A percentile compares a stretch with the other conserved stretches of the same genome.
Evolutionary conservation across 64 coral and sea anemone genomes (phyloP).

Genomic region (Pocillopora verrucosa): DNA sequence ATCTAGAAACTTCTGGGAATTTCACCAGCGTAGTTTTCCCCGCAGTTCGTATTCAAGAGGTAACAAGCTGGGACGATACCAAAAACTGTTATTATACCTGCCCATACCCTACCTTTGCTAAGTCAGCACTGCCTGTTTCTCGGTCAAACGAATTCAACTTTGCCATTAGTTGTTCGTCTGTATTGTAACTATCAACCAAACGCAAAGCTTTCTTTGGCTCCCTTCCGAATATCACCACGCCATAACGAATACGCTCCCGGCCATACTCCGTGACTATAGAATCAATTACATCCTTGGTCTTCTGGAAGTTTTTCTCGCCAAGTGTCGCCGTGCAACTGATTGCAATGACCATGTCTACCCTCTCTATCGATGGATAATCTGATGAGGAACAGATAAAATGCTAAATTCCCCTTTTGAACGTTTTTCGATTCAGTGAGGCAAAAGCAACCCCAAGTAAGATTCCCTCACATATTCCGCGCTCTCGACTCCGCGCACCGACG

Average conservation of each 20-base stretch:
- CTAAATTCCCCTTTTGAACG: background rate
- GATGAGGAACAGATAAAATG: background rate
- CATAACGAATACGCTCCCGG: constrained; percentile 47
- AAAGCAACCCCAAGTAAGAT: too few relatives aligned
- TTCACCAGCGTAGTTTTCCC: too few relatives aligned
- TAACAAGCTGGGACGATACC: too few relatives aligned
- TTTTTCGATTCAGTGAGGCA: too few relatives aligned
- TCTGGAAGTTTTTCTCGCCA: constrained; percentile 61
- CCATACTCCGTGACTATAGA: constrained; percentile 57
- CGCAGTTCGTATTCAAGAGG: too few relatives aligned
- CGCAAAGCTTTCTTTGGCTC: constrained; percentile 33
- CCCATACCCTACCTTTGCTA: constrained; percentile 2
- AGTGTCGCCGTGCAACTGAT: constrained; percentile 48
- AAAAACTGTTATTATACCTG: too few relatives aligned
- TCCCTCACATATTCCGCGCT: too few relatives aligned
- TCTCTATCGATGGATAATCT: constrained; percentile 19
- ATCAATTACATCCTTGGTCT: constrained; percentile 62
- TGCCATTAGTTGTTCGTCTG: background rate
- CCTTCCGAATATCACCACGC: constrained; percentile 62
- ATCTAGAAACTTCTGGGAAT: too few relatives aligned
- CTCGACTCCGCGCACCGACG: too few relatives aligned
- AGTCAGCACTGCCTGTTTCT: background rate
- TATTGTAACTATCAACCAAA: constrained; percentile 23
- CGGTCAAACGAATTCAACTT: background rate
- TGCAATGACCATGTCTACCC: constrained; percentile 66